Conservation (phyloP, 2,113 vertebrate genomes). For the Gymnocephalus cernua region DNA sequence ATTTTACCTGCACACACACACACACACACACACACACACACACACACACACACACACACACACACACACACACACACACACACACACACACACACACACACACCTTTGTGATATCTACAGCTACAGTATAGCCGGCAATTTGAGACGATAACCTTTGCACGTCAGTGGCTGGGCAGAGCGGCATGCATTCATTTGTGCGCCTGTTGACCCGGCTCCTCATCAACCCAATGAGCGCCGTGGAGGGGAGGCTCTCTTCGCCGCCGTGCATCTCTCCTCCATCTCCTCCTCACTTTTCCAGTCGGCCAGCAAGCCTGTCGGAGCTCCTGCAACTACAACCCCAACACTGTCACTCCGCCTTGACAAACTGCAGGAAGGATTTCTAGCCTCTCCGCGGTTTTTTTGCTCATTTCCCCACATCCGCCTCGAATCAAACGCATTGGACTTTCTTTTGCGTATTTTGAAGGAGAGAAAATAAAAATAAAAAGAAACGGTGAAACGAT, state of each 20-base stretch:
- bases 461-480: background rate
- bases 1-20: slow-evolving; percentile 26
- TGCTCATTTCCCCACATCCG: slow-evolving; percentile 15
- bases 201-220: slow-evolving; percentile 93
- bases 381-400: slow-evolving; percentile 46
- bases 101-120: slow-evolving; percentile 11
- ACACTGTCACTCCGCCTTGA: slow-evolving; percentile 65
- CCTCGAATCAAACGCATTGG: slow-evolving; percentile 53
- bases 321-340: slow-evolving; percentile 61
- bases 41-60: slow-evolving; percentile 3
- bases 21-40: no score
- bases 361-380: slow-evolving; percentile 74
- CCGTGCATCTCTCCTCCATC: slow-evolving; percentile 81
- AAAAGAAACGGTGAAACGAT: slow-evolving; percentile 50
- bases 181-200: slow-evolving; percentile 86
- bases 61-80: no score
- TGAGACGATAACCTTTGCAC: slow-evolving; percentile 61
- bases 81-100: background rate
- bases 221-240: slow-evolving; percentile 93
- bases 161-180: slow-evolving; percentile 75
- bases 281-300: slow-evolving; percentile 89
- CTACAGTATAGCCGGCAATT: background rate
- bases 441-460: slow-evolving; percentile 63
- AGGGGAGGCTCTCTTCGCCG: slow-evolving; percentile 90
- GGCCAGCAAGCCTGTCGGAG: slow-evolving; percentile 88